A percentile compares a stretch with the other conserved stretches of the same genome.
Evolutionary conservation across 1,140 invertebrate genomes (phyloP).

Genomic region (Pygmarrhopalites habei): DNA sequence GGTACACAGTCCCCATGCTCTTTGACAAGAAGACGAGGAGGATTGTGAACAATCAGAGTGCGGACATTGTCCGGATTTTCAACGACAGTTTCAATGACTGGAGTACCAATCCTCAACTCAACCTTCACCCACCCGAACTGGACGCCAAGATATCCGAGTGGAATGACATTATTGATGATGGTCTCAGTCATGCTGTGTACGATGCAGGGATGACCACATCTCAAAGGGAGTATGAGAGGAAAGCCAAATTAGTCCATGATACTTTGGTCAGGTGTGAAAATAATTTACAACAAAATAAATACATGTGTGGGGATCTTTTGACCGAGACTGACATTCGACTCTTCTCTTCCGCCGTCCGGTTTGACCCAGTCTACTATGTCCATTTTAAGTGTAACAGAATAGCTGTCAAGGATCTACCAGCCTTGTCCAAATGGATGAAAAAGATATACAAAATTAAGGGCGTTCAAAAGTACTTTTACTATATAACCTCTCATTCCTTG

Average conservation of each 20-base stretch:
- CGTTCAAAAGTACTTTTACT: too few species aligned
- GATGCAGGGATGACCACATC: constrained; percentile 27
- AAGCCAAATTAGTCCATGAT: constrained; percentile 20
- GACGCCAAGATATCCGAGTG: constrained; percentile 21
- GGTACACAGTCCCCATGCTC: constrained; percentile 33
- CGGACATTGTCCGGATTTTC: constrained; percentile 33
- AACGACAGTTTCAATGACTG: constrained; percentile 29
- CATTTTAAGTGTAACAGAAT: constrained; percentile 37
- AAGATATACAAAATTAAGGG: constrained; percentile 15
- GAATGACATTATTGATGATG: constrained; percentile 24
- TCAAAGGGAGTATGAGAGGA: constrained; percentile 26
- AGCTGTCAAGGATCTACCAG: constrained; percentile 21
- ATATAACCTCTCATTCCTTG: too few species aligned
- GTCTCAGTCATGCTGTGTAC: constrained; percentile 33
- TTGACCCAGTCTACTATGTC: constrained; percentile 30
- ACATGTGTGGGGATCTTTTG: constrained; percentile 21
- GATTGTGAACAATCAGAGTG: constrained; percentile 37
- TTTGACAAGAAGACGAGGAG: constrained; percentile 32
- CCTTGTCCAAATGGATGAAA: constrained; percentile 30
- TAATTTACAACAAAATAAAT: constrained; percentile 16
- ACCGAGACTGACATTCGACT: constrained; percentile 34
- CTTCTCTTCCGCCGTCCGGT: constrained; percentile 23
- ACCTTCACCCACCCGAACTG: constrained; percentile 25
- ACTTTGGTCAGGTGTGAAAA: constrained; percentile 28
- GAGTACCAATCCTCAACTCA: constrained; percentile 22